Percentiles rank a stretch among this genome's conserved stretches.
These are phyloP conservation scores for Myiotriccus ornatus DNA, from an alignment of 2,797 vertebrate genomes.

Conservation along the genomic window DNA sequence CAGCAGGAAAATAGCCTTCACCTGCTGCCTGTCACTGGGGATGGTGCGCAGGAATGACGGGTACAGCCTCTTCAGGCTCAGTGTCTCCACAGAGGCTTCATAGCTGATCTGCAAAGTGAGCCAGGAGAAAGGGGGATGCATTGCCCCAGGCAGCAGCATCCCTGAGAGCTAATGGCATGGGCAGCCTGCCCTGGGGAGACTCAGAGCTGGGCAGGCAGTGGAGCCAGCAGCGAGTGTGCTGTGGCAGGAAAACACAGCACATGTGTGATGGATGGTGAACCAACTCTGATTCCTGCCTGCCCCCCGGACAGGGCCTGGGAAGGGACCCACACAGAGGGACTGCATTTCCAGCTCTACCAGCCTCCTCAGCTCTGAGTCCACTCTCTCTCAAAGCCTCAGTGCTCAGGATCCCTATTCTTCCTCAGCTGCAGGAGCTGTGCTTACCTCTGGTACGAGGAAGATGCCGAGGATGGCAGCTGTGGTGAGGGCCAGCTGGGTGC, in stretches of 20 bases:
- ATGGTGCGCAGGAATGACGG: conserved; percentile 83
- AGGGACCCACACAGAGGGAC: neutral
- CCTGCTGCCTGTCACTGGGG: conserved; percentile 74
- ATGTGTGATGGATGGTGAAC: neutral
- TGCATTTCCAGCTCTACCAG: neutral
- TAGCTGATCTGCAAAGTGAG: conserved; percentile 70
- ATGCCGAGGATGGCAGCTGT: conserved; percentile 76
- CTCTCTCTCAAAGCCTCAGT: neutral
- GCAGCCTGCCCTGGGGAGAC: neutral
- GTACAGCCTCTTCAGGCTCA: conserved; percentile 75
- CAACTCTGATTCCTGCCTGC: neutral
- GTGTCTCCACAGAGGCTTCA: conserved; percentile 71
- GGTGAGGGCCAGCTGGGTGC: conserved; percentile 73
- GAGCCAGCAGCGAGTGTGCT: rapidly evolving
- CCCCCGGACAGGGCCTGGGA: neutral
- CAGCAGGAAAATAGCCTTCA: conserved; percentile 75
- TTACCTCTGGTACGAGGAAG: conserved; percentile 83
- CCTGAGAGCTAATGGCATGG: rapidly evolving
- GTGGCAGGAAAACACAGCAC: neutral
- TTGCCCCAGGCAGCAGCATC: neutral
- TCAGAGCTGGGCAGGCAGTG: no score
- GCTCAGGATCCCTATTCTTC: no score
- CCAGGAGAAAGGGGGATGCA: neutral
- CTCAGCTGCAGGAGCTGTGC: rapidly evolving
- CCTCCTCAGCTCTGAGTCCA: neutral